phyloP scores from a whole-genome alignment of 1,140 invertebrate species.

The Brachionus manjavacas region DNA sequence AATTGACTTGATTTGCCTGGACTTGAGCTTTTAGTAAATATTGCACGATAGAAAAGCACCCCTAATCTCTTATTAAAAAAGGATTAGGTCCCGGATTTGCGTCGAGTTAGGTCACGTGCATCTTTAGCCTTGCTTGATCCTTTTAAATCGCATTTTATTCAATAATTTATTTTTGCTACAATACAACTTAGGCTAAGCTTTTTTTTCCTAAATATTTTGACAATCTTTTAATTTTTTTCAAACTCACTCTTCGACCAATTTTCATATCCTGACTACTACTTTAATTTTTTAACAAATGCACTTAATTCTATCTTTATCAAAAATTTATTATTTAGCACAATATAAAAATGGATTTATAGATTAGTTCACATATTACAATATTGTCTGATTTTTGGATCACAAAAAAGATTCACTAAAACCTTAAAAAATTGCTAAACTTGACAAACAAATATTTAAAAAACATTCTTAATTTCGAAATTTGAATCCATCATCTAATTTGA shows the following conservation, averaged over 20 bases:
- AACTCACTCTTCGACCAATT: neutral
- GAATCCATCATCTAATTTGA: neutral
- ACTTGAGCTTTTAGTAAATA: neutral
- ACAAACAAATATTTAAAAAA: neutral
- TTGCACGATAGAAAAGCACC: neutral
- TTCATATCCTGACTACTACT: neutral
- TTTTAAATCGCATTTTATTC: neutral
- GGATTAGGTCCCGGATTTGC: neutral
- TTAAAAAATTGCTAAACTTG: neutral
- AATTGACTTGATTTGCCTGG: neutral
- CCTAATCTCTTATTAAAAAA: neutral
- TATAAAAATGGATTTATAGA: neutral
- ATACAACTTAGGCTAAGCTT: neutral
- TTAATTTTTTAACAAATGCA: neutral
- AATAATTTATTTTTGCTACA: neutral
- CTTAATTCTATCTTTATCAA: neutral
- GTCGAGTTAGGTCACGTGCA: neutral
- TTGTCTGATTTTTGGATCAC: neutral
- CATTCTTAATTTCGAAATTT: neutral
- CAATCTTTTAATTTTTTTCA: neutral
- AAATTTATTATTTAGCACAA: neutral
- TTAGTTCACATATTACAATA: neutral
- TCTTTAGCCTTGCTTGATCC: neutral
- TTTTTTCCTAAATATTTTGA: neutral
- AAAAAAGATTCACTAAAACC: neutral